Conservation (phyloP, 2,888 invertebrate genomes). For the Drosophila birchii region DNA sequence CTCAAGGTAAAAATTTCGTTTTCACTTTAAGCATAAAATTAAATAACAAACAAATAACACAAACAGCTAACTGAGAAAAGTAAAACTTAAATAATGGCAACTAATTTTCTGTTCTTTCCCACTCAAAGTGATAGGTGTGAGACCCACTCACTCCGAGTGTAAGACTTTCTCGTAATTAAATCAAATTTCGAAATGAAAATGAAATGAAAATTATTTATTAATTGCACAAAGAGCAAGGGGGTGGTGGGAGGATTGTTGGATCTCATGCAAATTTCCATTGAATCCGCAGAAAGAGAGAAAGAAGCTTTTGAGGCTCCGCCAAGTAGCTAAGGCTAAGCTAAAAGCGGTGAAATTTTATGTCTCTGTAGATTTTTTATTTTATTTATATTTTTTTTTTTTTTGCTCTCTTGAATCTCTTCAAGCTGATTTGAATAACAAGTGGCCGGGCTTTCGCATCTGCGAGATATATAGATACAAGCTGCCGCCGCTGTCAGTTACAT, state of each 20-base stretch:
- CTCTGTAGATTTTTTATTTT: constrained; percentile 4
- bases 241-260: background rate
- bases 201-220: constrained; percentile 80
- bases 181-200: constrained; percentile 74
- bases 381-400: background rate
- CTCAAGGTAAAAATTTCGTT: constrained; percentile 62
- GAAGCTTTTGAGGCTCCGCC: constrained; percentile 35
- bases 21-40: constrained; percentile 76
- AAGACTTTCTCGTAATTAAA: constrained; percentile 77
- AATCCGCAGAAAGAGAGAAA: constrained; percentile 14
- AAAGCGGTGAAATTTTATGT: constrained; percentile 43
- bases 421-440: constrained; percentile 60
- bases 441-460: constrained; percentile 48
- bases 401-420: constrained; percentile 22
- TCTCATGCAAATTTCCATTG: constrained; percentile 57
- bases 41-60: constrained; percentile 68
- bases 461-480: constrained; percentile 51
- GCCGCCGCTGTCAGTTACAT: constrained; percentile 54
- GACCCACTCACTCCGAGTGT: constrained; percentile 17
- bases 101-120: constrained; percentile 72
- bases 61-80: constrained; percentile 53
- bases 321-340: constrained; percentile 16
- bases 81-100: constrained; percentile 58
- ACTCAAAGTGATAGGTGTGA: constrained; percentile 28
- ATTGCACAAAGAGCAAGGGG: constrained; percentile 49